These are phyloP conservation scores for zebrafish (Danio rerio) DNA, from an alignment of 2,113 vertebrate genomes.

Conservation along the genomic window DNA sequence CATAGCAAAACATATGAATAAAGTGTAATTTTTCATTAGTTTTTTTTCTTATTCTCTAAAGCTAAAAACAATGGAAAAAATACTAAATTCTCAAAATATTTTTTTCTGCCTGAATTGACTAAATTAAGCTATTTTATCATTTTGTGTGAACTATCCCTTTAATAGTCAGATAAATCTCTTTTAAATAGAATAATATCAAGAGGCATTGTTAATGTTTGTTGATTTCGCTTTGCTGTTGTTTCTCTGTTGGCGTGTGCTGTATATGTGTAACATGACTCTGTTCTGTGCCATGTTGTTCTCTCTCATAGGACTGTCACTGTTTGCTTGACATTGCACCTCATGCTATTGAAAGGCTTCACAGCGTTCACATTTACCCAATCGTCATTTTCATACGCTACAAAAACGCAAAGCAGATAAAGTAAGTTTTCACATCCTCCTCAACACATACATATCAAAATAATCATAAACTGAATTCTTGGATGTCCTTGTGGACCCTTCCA, in stretches of 20 bases:
- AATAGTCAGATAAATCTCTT: not conserved
- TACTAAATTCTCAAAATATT: no score
- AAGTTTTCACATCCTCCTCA: conserved; percentile 70
- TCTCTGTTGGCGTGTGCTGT: conserved; percentile 11
- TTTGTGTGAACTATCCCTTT: no score
- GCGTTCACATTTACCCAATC: conserved; percentile 96
- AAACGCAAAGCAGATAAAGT: conserved; percentile 99
- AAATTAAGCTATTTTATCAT: no score
- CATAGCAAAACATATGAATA: no score
- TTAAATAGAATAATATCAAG: not conserved
- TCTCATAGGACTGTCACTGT: conserved; percentile 93
- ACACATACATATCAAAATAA: not conserved
- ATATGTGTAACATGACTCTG: conserved; percentile 39
- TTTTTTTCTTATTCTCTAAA: no score
- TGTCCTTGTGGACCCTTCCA: not conserved
- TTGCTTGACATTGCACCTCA: conserved; percentile 96
- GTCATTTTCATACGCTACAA: conserved; percentile 99
- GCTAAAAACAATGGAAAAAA: no score
- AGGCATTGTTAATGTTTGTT: not conserved
- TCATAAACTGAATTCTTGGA: conserved; percentile 2
- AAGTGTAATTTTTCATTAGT: no score
- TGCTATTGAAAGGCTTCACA: conserved; percentile 95
- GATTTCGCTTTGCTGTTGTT: conserved; percentile 23
- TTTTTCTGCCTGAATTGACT: no score
- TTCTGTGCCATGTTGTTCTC: conserved; percentile 42